Conservation (phyloP, 92 coral and sea anemone species). For the Anthopleura xanthogrammica region DNA sequence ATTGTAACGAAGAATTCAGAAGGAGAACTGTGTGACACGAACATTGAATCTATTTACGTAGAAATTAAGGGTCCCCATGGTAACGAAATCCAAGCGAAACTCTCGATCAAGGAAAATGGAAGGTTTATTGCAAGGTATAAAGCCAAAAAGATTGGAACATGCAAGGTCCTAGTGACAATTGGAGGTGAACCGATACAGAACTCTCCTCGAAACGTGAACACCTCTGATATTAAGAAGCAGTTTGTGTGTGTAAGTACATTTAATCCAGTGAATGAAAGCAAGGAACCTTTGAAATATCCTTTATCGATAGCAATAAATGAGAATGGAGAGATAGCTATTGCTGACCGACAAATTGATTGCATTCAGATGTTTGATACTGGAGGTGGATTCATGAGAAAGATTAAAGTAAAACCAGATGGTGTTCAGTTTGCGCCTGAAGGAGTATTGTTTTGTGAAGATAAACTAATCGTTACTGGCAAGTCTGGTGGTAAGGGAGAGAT, state of each 20-base stretch:
- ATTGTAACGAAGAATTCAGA: background rate
- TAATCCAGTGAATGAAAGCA: background rate
- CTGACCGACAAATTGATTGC: background rate
- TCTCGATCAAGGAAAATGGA: background rate
- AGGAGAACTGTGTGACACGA: conserved; percentile 1
- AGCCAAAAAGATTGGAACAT: background rate
- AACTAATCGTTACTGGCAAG: too few relatives aligned
- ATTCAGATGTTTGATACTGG: background rate
- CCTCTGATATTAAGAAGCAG: background rate
- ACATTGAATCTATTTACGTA: conserved; percentile 1
- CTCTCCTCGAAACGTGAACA: background rate
- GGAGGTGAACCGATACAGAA: background rate
- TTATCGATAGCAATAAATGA: conserved; percentile 4
- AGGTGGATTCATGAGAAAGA: background rate
- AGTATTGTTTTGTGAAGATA: too few relatives aligned
- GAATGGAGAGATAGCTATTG: conserved; percentile 9
- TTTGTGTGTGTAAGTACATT: background rate
- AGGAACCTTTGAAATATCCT: background rate
- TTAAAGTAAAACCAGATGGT: background rate
- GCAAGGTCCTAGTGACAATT: background rate
- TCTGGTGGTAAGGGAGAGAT: too few relatives aligned
- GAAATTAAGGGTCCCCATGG: background rate
- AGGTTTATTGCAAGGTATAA: background rate
- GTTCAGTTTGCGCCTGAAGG: too few relatives aligned
- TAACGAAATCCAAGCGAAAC: background rate